phyloP scores from a whole-genome alignment of 1,140 invertebrate species.

The Lethrus apterus region DNA sequence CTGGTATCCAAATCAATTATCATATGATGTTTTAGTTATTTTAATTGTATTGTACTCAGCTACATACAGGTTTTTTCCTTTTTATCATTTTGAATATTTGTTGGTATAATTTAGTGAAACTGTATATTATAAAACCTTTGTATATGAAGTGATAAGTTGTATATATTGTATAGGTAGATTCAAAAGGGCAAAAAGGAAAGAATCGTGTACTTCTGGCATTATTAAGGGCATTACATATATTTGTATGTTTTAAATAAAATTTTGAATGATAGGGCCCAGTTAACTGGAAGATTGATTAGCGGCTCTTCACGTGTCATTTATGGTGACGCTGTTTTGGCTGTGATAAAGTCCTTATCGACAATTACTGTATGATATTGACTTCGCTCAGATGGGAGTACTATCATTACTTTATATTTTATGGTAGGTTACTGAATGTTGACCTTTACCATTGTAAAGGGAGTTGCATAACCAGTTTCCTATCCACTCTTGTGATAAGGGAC shows the following conservation, averaged over 20 bases:
- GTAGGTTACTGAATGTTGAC: neutral
- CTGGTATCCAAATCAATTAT: too few species aligned
- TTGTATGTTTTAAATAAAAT: too few species aligned
- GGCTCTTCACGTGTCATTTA: slow-evolving; percentile 10
- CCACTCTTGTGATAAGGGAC: slow-evolving; percentile 40
- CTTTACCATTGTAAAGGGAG: slow-evolving; percentile 1
- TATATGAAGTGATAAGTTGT: too few species aligned
- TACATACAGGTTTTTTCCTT: too few species aligned
- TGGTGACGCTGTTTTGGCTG: slow-evolving; percentile 38
- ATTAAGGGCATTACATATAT: too few species aligned
- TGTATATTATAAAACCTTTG: too few species aligned
- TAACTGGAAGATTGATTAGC: slow-evolving; percentile 8
- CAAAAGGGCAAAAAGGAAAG: slow-evolving; percentile 7
- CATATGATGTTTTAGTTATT: too few species aligned
- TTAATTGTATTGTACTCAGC: too few species aligned
- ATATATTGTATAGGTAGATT: too few species aligned
- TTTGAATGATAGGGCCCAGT: slow-evolving; percentile 9
- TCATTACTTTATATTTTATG: slow-evolving; percentile 36
- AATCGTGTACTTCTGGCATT: neutral
- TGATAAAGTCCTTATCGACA: slow-evolving; percentile 45
- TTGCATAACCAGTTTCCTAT: slow-evolving; percentile 13
- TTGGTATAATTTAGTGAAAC: too few species aligned
- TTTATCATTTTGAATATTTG: too few species aligned
- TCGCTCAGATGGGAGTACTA: slow-evolving; percentile 45
- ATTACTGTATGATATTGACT: slow-evolving; percentile 43